A percentile compares a stretch with the other conserved stretches of the same genome.
These are phyloP conservation scores for Malurus cyaneus DNA, from an alignment of 2,113 vertebrate species.

Conservation along the genomic window DNA sequence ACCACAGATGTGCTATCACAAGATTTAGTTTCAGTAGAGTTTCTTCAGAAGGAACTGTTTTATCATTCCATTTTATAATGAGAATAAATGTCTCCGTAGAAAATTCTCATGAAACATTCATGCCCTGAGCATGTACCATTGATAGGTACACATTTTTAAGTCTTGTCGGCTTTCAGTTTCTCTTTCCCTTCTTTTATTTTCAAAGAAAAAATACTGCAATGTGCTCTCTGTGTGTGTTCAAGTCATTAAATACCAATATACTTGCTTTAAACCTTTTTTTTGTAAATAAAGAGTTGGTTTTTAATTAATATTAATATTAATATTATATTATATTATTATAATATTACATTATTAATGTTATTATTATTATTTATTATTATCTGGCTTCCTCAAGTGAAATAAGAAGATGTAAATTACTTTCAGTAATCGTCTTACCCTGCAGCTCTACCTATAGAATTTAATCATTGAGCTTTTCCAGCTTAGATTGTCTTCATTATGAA, in stretches of 20 bases:
- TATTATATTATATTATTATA: too few relatives aligned
- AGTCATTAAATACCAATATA: neutral
- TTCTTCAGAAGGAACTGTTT: slow-evolving; percentile 44
- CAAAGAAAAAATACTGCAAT: neutral
- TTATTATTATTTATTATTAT: neutral
- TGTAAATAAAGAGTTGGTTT: too few relatives aligned
- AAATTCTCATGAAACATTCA: slow-evolving; percentile 43
- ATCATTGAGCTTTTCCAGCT: neutral
- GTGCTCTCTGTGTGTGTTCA: neutral
- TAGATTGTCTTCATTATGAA: neutral
- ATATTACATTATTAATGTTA: neutral
- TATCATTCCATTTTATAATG: neutral
- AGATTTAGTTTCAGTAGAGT: slow-evolving; percentile 38
- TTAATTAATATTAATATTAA: too few relatives aligned
- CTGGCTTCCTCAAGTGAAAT: neutral
- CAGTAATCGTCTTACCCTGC: neutral
- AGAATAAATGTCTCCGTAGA: neutral
- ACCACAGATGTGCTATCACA: slow-evolving; percentile 31
- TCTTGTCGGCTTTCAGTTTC: neutral
- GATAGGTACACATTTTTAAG: neutral
- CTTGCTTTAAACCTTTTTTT: neutral
- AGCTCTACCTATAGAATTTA: neutral
- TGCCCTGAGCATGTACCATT: neutral
- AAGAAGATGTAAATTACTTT: neutral
- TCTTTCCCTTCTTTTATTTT: neutral